Percentiles rank a stretch among this genome's conserved stretches.
These are phyloP conservation scores for Eurystomus gularis DNA, from an alignment of 2,113 vertebrate species.

Conservation along the genomic window DNA sequence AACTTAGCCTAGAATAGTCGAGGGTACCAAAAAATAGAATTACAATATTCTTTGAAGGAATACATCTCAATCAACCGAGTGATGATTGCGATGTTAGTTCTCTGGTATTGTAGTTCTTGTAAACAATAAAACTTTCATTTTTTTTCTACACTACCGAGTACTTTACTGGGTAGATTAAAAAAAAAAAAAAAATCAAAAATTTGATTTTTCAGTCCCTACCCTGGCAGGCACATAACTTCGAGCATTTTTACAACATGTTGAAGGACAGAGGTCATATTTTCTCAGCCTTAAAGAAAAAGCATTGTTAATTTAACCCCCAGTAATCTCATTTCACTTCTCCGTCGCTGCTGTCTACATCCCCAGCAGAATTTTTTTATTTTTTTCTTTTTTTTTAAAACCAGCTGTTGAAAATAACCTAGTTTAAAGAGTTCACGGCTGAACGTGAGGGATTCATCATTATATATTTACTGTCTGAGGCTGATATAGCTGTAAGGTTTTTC, in stretches of 20 bases:
- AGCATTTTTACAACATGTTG: background rate
- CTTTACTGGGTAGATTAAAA: background rate
- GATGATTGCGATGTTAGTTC: background rate
- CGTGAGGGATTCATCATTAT: conserved; percentile 92
- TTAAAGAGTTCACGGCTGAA: conserved; percentile 84
- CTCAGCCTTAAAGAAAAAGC: background rate
- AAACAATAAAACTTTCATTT: background rate
- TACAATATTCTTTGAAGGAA: background rate
- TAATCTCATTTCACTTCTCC: background rate
- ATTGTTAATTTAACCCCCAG: conserved; percentile 48
- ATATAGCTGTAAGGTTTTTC: conserved; percentile 96
- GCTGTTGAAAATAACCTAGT: conserved; percentile 81
- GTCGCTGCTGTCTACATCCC: conserved; percentile 38
- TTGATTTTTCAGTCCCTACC: background rate
- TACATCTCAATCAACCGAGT: background rate
- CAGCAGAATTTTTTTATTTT: conserved; percentile 18
- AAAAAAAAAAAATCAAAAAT: background rate
- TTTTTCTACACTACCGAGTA: background rate
- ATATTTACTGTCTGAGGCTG: conserved; percentile 94
- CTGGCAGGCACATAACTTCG: background rate
- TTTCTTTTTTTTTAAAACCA: conserved; percentile 55
- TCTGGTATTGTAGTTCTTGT: background rate
- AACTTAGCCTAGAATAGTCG: background rate
- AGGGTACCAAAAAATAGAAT: background rate
- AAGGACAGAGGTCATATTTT: conserved; percentile 43